phyloP scores from a whole-genome alignment of 2,797 vertebrate genomes.

The Darevskia mixta region DNA sequence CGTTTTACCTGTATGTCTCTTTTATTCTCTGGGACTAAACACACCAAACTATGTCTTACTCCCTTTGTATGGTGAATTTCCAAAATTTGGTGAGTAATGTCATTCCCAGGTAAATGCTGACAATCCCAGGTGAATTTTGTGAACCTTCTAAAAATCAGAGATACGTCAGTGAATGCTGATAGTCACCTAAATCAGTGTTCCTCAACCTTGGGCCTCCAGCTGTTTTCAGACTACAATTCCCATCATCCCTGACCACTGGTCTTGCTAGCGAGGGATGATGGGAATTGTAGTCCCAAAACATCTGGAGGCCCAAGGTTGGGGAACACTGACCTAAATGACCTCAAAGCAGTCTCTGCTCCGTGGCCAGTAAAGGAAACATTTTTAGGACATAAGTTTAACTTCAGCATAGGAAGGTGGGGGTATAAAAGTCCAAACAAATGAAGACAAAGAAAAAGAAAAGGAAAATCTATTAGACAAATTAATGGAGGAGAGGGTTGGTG shows the following conservation, averaged over 20 bases:
- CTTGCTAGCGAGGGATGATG: no score
- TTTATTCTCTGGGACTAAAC: neutral
- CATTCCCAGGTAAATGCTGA: neutral
- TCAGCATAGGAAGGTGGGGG: no score
- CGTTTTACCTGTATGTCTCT: conserved; percentile 1
- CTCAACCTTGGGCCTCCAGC: no score
- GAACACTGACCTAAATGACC: neutral
- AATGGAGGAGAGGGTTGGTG: no score
- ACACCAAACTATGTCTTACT: neutral
- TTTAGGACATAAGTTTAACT: neutral
- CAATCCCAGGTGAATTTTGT: neutral
- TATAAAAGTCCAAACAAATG: no score
- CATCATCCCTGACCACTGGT: no score
- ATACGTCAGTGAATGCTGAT: neutral
- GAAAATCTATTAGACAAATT: no score
- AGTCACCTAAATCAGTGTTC: neutral
- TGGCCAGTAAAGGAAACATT: neutral
- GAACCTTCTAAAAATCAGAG: neutral
- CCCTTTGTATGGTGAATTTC: neutral
- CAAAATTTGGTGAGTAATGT: neutral
- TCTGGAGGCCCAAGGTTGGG: no score
- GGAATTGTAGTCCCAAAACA: no score
- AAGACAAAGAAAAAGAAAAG: no score
- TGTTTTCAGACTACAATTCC: no score
- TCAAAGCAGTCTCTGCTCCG: neutral